phyloP scores from a whole-genome alignment of 2,888 invertebrate genomes.

The Odontocolon sp. region DNA sequence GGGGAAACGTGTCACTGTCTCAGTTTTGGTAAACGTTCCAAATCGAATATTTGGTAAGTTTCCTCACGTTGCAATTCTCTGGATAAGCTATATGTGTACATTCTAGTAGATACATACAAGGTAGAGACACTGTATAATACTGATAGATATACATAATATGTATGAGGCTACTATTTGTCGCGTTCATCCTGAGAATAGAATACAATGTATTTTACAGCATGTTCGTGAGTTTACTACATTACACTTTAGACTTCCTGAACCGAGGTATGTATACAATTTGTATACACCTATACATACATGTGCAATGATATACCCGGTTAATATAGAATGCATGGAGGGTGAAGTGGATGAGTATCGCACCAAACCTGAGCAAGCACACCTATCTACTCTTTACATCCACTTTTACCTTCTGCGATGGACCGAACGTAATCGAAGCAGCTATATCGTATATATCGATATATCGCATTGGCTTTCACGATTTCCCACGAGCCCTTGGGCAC shows the following conservation, averaged over 20 bases:
- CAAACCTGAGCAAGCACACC: background rate
- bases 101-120: background rate
- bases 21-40: background rate
- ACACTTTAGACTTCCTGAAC: background rate
- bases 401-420: constrained; percentile 16
- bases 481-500: constrained; percentile 32
- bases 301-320: background rate
- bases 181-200: constrained; percentile 23
- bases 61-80: background rate
- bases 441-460: constrained; percentile 9
- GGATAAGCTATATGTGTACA: background rate
- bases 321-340: constrained; percentile 12
- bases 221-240: constrained; percentile 22
- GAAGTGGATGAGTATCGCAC: constrained; percentile 13
- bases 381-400: constrained; percentile 4
- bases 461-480: constrained; percentile 22
- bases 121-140: background rate
- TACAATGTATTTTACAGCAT: constrained; percentile 12
- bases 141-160: background rate
- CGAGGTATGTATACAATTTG: background rate
- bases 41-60: background rate
- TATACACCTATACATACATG: background rate
- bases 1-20: background rate
- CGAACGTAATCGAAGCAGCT: constrained; percentile 37
- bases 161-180: background rate